Evolutionary conservation across 2,797 vertebrate species (phyloP), one percentile per base, ranked within the genome.

Genomic region (Potorous gilbertii): DNA sequence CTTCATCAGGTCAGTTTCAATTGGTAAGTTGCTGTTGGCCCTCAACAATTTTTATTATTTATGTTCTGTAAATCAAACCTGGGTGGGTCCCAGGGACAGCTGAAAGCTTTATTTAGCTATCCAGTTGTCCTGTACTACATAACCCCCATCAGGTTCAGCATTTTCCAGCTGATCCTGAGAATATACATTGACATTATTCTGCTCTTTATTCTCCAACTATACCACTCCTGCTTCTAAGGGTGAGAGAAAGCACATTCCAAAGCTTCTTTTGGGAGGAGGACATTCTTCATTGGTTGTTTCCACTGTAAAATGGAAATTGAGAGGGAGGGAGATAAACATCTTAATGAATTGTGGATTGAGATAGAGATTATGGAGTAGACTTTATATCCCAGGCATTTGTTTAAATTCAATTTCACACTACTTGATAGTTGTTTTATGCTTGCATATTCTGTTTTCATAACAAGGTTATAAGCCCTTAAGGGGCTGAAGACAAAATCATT

Each of bases 51-150:
- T 24, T 10, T 29, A 31, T 31, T 21, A 50, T 91, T 93, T 95
- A 91, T 91, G 6, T 56, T 74, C 24, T 96, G 90, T 62, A 56
- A 54, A 1, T 95, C 92, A 94, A 96, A 90, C 92, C 11, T 90
- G 28, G 90, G 40, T 95, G 52, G 18, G 27, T 91, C 74, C 93
- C 55, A 95, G 46, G 54, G 66, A 95, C 29, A 95, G 28, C 87
- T 94, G 46, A 62, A 92, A 90, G 34, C 40, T 56, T 90, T 95
- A 95, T 94, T 92, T 87, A 94, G 66, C 5, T 54, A 91, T 14
- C 29, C 90, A 93, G 29, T 28, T 96, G 13, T 91, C 4, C 16
- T 62, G 21, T 5, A 66, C 16, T 56, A 93, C 54, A 55, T n/a
- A 74, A 91, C 34, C 14, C 21, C 2, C 28, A 14, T 90, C 8